Base-by-base conservation (phyloP, 2,113 vertebrate genomes). In the Tetrax tetrax region DNA sequence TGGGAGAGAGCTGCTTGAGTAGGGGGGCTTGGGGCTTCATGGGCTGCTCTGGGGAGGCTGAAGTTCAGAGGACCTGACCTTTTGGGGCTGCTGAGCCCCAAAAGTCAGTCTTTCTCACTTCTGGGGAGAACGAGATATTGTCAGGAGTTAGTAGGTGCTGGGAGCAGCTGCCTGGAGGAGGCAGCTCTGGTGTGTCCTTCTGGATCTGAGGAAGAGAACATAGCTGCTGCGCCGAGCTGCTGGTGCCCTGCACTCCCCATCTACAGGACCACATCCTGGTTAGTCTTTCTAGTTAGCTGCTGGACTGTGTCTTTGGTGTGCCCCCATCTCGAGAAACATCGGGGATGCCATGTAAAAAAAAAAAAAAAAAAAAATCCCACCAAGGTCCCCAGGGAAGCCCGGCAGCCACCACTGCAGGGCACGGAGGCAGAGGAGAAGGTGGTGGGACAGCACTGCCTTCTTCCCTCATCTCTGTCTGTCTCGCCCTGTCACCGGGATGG, bases 141-240 rank as follows among this genome's bases (percentile, higher is more conserved):
- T 5, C 28, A 22, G 13, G n/a, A 50, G 19, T 28, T 31, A 21
- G 3, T 10, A 60, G 53, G 9, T 9, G 16, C 56, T 82, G 60
- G 35, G 38, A 29, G 24, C 19, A 18, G 2, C 23, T 54, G 45
- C 47, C n/a, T 51, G 59, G 37, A 48, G 54, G 37, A 53, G 16
- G n/a, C 16, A 3, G 51, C 28, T 87, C 16, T 14, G 2, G 28
- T 7, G 2, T 31, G 22, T 31, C 41, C 15, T 1, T 0, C 0
- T 38, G 59, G 35, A 25, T 57, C 33, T 38, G 63, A 35, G 71
- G 56, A 41, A 20, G 51, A 51, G 43, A 15, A 28, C 3, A 1
- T 3, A 28, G 65, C 19, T 75, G 31, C 63, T 5, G 5, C 1
- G 2, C 27, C 0, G 1, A 64, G 79, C 66, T 28, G 12, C 9